These are phyloP conservation scores for Limnephilus rhombicus DNA, from an alignment of 2,888 invertebrate genomes.

Conservation along the genomic window DNA sequence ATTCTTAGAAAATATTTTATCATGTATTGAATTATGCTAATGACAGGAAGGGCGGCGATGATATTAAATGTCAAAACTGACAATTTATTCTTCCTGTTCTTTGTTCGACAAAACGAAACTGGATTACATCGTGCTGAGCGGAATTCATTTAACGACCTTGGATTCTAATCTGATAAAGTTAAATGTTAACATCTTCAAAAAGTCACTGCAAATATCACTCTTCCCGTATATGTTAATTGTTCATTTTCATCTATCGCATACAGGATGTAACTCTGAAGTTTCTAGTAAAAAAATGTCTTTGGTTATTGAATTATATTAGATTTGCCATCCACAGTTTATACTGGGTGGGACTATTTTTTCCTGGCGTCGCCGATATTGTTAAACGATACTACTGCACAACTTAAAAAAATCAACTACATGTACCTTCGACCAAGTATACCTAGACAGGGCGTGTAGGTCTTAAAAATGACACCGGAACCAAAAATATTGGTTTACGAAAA, in stretches of 20 bases:
- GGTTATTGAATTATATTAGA: no score
- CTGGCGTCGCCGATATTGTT: no score
- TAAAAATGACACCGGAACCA: no score
- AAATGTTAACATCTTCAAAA: slow-evolving; percentile 50
- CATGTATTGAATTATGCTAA: slow-evolving; percentile 25
- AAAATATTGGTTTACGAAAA: no score
- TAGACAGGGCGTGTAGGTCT: no score
- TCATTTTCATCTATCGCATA: background rate
- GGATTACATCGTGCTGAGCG: slow-evolving; percentile 47
- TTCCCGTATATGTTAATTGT: slow-evolving; percentile 16
- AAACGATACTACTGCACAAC: no score
- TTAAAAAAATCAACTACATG: no score
- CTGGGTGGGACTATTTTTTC: no score
- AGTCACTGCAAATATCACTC: slow-evolving; percentile 45
- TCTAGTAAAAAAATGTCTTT: no score
- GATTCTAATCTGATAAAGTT: slow-evolving; percentile 38
- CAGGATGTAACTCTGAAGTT: background rate
- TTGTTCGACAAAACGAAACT: slow-evolving; percentile 53
- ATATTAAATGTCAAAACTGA: slow-evolving; percentile 29
- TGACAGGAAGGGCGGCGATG: slow-evolving; percentile 51
- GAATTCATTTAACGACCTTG: slow-evolving; percentile 46
- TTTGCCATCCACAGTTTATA: no score
- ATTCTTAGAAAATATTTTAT: background rate
- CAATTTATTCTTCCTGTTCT: slow-evolving; percentile 49
- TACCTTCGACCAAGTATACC: no score